These are phyloP conservation scores for Mola mola DNA, from an alignment of 2,113 vertebrate genomes.

Conservation along the genomic window DNA sequence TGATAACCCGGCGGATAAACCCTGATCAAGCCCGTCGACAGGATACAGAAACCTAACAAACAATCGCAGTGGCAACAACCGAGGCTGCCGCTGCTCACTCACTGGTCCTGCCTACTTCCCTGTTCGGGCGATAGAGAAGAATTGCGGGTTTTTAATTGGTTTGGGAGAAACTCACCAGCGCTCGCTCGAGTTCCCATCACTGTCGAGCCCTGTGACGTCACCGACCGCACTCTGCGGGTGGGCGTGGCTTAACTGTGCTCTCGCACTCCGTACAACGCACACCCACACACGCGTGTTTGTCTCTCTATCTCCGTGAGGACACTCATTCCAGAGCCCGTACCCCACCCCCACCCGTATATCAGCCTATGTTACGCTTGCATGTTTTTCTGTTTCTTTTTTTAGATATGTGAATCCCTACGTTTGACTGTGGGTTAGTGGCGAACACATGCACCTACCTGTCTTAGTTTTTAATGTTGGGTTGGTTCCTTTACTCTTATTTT, in stretches of 20 bases:
- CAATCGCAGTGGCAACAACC: background rate
- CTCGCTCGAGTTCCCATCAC: slow-evolving; percentile 79
- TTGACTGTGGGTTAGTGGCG: no score
- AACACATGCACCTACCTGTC: no score
- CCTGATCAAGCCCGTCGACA: background rate
- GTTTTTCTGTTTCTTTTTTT: no score
- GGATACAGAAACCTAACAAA: background rate
- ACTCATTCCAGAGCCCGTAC: no score
- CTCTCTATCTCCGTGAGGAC: no score
- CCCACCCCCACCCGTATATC: no score
- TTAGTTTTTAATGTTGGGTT: no score
- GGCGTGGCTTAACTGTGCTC: slow-evolving; percentile 26
- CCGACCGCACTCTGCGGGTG: rapidly evolving
- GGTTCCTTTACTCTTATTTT: no score
- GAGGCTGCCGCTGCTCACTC: background rate
- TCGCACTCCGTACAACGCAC: no score
- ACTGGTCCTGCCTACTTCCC: slow-evolving; percentile 65
- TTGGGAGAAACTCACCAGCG: slow-evolving; percentile 79
- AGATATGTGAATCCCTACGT: no score
- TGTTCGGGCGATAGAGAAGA: slow-evolving; percentile 55
- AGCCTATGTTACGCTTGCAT: no score
- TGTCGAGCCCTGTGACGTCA: slow-evolving; percentile 46
- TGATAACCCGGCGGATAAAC: slow-evolving; percentile 17
- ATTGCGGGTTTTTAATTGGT: slow-evolving; percentile 78
- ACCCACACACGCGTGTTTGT: no score